Evolutionary conservation across 2,888 invertebrate species (phyloP).

Genomic region (Drosophila limbata): DNA sequence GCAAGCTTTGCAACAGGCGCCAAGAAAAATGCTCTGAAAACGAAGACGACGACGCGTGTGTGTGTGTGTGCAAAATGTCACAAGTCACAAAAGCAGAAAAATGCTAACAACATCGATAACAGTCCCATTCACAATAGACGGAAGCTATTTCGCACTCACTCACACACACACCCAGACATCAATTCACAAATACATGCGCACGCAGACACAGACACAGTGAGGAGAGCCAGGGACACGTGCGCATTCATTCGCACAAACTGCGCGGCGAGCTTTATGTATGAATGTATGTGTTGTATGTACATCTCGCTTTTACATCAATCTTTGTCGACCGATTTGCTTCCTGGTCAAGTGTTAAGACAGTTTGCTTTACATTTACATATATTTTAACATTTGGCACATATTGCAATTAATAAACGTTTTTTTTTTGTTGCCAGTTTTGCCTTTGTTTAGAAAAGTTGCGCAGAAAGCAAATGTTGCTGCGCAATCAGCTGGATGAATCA

Average conservation of each 20-base stretch:
- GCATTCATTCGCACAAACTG: slow-evolving; percentile 67
- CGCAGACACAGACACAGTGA: slow-evolving; percentile 6
- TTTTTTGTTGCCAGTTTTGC: slow-evolving; percentile 39
- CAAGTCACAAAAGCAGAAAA: slow-evolving; percentile 56
- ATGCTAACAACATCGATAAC: slow-evolving; percentile 62
- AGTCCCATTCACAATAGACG: slow-evolving; percentile 76
- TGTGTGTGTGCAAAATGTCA: slow-evolving; percentile 63
- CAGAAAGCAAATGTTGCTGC: slow-evolving; percentile 67
- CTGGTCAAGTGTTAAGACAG: slow-evolving; percentile 61
- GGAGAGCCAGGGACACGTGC: slow-evolving; percentile 69
- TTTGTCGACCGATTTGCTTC: slow-evolving; percentile 76
- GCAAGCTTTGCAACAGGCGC: slow-evolving; percentile 34
- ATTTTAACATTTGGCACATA: slow-evolving; percentile 49
- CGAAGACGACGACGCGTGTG: neutral
- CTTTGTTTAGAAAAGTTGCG: slow-evolving; percentile 60
- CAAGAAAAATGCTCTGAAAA: slow-evolving; percentile 25
- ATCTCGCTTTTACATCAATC: slow-evolving; percentile 76
- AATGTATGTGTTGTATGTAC: slow-evolving; percentile 33
- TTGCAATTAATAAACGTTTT: slow-evolving; percentile 48
- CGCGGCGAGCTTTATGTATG: slow-evolving; percentile 31
- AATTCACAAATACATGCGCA: slow-evolving; percentile 56
- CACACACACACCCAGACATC: slow-evolving; percentile 13
- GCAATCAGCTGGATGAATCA: slow-evolving; percentile 78
- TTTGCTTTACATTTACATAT: slow-evolving; percentile 33
- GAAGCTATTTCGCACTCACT: slow-evolving; percentile 65